Percentiles rank a stretch among this genome's conserved stretches.
phyloP scores from a whole-genome alignment of 1,140 invertebrate species.

The Caerostris darwini region DNA sequence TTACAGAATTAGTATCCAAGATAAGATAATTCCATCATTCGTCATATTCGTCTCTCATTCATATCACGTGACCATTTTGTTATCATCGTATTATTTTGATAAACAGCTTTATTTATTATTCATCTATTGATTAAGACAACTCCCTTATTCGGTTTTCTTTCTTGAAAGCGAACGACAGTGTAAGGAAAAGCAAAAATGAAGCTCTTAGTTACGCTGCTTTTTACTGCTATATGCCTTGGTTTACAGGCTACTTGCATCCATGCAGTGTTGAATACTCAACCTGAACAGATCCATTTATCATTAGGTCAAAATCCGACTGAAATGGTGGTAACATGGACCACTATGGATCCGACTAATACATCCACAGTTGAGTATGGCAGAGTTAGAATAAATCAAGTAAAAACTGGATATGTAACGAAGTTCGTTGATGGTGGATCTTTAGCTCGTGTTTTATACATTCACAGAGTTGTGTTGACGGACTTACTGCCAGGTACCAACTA shows the following conservation, averaged over 20 bases:
- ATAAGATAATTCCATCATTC: not conserved
- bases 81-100: not conserved
- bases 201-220: not conserved
- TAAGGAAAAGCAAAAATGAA: not conserved
- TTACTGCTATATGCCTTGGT: not conserved
- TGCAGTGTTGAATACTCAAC: constrained; percentile 83
- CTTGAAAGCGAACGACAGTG: not conserved
- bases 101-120: constrained; percentile 18
- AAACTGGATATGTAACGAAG: constrained; percentile 85
- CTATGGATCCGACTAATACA: constrained; percentile 87
- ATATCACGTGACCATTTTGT: constrained; percentile 22
- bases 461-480: constrained; percentile 86
- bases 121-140: too few relatives aligned
- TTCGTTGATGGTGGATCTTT: constrained; percentile 91
- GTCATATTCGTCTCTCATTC: constrained; percentile 20
- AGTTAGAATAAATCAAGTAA: constrained; percentile 83
- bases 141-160: too few relatives aligned
- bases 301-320: constrained; percentile 85
- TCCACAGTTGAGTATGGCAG: constrained; percentile 90
- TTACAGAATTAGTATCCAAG: not conserved
- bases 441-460: constrained; percentile 89
- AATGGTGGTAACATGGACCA: constrained; percentile 95
- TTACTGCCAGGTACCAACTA: constrained; percentile 86
- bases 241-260: not conserved
- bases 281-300: constrained; percentile 85